These are phyloP conservation scores for Corvus hawaiiensis DNA, from an alignment of 2,113 vertebrate species.

Conservation along the genomic window DNA sequence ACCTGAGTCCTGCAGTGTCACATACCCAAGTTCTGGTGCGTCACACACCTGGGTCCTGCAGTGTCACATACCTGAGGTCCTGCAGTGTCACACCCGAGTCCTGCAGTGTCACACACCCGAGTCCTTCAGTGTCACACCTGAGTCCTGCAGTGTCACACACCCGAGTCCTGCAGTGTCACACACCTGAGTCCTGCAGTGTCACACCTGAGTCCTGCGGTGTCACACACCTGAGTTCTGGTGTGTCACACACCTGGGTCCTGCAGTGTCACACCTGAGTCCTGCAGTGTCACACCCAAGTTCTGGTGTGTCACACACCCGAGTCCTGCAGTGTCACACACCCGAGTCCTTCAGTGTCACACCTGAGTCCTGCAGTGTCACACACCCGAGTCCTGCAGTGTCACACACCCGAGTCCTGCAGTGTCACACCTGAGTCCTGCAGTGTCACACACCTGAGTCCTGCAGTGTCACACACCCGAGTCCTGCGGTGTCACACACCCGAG, in stretches of 20 bases:
- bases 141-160: neutral
- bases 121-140: neutral
- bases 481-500: accelerated
- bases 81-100: accelerated
- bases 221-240: no score
- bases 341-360: no score
- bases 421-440: accelerated
- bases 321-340: neutral
- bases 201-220: neutral
- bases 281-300: no score
- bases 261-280: accelerated
- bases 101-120: no score
- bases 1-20: no score
- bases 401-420: no score
- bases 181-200: accelerated
- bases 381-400: no score
- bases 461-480: accelerated
- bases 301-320: no score
- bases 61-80: no score
- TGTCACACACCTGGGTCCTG: accelerated
- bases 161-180: accelerated
- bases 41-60: no score
- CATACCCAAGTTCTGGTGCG: no score
- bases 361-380: neutral
- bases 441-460: no score